Evolutionary conservation across 2,888 invertebrate genomes (phyloP).

Genomic region (Drosophila tripunctata): DNA sequence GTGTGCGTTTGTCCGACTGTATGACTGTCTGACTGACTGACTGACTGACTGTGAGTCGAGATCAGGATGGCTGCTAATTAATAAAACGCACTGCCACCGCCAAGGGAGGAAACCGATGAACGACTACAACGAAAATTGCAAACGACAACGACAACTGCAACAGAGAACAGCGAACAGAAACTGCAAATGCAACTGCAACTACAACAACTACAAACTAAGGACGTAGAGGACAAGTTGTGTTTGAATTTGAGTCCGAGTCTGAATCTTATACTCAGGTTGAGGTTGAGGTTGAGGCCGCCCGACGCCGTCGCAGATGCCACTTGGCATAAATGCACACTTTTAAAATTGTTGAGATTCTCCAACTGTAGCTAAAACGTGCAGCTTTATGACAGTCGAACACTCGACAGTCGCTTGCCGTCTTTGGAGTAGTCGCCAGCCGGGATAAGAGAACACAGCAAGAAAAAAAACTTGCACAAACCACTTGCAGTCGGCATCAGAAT

Average conservation of each 20-base stretch:
- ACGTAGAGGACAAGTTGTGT: neutral
- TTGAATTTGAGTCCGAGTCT: constrained; percentile 6
- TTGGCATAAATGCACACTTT: constrained; percentile 81
- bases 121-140: constrained; percentile 39
- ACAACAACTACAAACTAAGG: constrained; percentile 26
- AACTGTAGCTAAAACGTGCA: constrained; percentile 77
- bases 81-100: constrained; percentile 59
- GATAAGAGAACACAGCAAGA: constrained; percentile 6
- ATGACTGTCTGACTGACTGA: constrained; percentile 4
- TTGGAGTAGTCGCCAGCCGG: constrained; percentile 37
- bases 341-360: constrained; percentile 79
- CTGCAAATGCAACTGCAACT: too few species aligned
- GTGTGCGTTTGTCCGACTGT: constrained; percentile 25
- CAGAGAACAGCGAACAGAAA: too few species aligned
- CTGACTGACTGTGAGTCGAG: constrained; percentile 31
- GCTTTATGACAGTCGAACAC: constrained; percentile 74
- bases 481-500: constrained; percentile 65
- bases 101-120: constrained; percentile 35
- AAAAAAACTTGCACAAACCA: constrained; percentile 61
- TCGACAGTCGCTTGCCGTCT: constrained; percentile 33
- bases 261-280: neutral
- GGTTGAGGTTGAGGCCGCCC: constrained; percentile 39
- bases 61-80: constrained; percentile 71
- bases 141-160: constrained; percentile 41
- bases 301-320: constrained; percentile 69